These are phyloP conservation scores for Griposia aprilina DNA, from an alignment of 2,888 invertebrate genomes.

Conservation along the genomic window DNA sequence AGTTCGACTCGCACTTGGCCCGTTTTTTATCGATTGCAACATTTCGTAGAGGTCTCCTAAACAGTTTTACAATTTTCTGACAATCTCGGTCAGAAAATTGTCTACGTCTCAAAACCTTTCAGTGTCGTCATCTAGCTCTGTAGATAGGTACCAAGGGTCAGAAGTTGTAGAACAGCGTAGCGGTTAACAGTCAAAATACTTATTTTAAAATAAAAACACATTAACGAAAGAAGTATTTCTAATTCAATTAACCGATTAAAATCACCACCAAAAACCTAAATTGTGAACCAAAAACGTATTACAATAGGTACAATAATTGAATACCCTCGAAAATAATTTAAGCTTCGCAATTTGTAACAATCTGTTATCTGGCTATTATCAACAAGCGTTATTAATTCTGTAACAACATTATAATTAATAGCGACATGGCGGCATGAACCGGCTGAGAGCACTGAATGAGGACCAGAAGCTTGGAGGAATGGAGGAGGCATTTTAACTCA, in stretches of 20 bases:
- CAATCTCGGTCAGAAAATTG: no score
- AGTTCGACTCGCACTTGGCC: no score
- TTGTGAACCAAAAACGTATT: neutral
- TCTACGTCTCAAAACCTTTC: no score
- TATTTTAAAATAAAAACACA: neutral
- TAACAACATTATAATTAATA: constrained; percentile 80
- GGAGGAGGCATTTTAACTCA: constrained; percentile 71
- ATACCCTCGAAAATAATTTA: constrained; percentile 53
- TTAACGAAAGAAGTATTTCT: neutral
- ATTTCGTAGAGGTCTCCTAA: no score
- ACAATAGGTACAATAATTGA: constrained; percentile 46
- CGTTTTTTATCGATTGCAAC: no score
- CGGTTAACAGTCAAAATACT: no score
- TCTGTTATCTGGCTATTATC: constrained; percentile 54
- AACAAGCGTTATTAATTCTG: constrained; percentile 66
- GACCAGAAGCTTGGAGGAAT: constrained; percentile 37
- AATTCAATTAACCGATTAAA: neutral
- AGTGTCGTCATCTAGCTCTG: no score
- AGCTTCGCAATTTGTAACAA: constrained; percentile 53
- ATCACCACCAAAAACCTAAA: neutral
- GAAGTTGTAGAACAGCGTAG: no score
- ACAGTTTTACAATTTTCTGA: no score
- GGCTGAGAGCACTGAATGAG: constrained; percentile 77
- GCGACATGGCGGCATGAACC: constrained; percentile 76
- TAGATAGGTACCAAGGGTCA: no score